Evolutionary conservation across 2,888 invertebrate genomes (phyloP).

Genomic region (Pseudococcus jackbeardsleyi): DNA sequence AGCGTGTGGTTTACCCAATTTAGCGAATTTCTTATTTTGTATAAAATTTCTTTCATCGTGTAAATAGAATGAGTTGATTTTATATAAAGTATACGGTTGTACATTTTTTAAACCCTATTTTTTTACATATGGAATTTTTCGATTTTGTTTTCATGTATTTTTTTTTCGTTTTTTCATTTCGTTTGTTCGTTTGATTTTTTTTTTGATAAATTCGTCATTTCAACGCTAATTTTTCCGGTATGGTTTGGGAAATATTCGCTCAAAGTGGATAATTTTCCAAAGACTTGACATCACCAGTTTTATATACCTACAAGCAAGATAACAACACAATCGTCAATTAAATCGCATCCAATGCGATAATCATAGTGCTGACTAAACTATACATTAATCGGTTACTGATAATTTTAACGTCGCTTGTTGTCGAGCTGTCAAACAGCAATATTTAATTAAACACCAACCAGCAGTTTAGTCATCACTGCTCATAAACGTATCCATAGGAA

Average conservation of each 20-base stretch:
- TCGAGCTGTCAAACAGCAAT: slow-evolving; percentile 44
- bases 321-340: slow-evolving; percentile 49
- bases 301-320: slow-evolving; percentile 38
- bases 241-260: slow-evolving; percentile 19
- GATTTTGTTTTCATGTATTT: slow-evolving; percentile 23
- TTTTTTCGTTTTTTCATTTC: slow-evolving; percentile 13
- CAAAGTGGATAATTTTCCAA: slow-evolving; percentile 9
- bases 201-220: slow-evolving; percentile 51
- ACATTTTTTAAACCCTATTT: slow-evolving; percentile 32
- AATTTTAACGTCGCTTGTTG: slow-evolving; percentile 35
- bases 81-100: slow-evolving; percentile 53
- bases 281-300: slow-evolving; percentile 47
- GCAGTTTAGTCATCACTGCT: slow-evolving; percentile 37
- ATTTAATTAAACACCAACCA: slow-evolving; percentile 35
- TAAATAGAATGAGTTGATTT: slow-evolving; percentile 36
- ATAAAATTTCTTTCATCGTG: slow-evolving; percentile 34
- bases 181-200: slow-evolving; percentile 36
- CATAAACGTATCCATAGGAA: background rate
- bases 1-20: slow-evolving; percentile 33
- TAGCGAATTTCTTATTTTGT: slow-evolving; percentile 38
- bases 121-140: slow-evolving; percentile 38
- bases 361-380: slow-evolving; percentile 45
- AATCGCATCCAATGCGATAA: slow-evolving; percentile 53
- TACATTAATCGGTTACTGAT: slow-evolving; percentile 32
- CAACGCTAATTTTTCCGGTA: slow-evolving; percentile 12